Conservation (phyloP, 92 coral and sea anemone species). For the Zoanthus sociatus region DNA sequence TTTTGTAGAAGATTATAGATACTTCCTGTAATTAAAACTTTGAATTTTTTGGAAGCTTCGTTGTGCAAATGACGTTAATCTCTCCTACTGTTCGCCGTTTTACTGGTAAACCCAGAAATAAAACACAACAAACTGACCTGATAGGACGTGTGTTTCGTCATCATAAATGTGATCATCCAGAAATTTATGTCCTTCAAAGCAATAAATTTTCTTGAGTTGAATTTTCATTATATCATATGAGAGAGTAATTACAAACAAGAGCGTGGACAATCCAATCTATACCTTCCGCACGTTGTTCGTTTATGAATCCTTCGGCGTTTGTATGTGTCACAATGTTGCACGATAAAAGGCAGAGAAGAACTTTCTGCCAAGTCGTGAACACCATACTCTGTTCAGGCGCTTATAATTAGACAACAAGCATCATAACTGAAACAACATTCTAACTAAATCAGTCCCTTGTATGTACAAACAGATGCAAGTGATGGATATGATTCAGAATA, state of each 20-base stretch:
- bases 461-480: constrained; percentile 15
- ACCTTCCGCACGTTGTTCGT: constrained; percentile 24
- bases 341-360: constrained; percentile 37
- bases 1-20: not conserved
- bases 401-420: not conserved
- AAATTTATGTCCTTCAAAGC: constrained; percentile 34
- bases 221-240: not conserved
- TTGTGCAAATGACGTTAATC: constrained; percentile 5
- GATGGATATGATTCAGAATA: constrained; percentile 21
- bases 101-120: not conserved
- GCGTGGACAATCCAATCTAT: not conserved
- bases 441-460: not conserved
- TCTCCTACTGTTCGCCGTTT: constrained; percentile 39
- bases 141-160: constrained; percentile 36
- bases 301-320: not conserved
- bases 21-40: constrained; percentile 15
- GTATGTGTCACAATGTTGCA: constrained; percentile 21
- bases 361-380: not conserved
- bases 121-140: constrained; percentile 19
- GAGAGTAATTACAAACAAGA: constrained; percentile 35
- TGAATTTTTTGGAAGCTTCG: constrained; percentile 8
- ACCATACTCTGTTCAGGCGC: constrained; percentile 16
- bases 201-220: not conserved
- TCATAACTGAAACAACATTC: not conserved
- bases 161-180: constrained; percentile 34